Conservation (phyloP, 2,888 invertebrate species). For the Trissoscelio sp. region DNA sequence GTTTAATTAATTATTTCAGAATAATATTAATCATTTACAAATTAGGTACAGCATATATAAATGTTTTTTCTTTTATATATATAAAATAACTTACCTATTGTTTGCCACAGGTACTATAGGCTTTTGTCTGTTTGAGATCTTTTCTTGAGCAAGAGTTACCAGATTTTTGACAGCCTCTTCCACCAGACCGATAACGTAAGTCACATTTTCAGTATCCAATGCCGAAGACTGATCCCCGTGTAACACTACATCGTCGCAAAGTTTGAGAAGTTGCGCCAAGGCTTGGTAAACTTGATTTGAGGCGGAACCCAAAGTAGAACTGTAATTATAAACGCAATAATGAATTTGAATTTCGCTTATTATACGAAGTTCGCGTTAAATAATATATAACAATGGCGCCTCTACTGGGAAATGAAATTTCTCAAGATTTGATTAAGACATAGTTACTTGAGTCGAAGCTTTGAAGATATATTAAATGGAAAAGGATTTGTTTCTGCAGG, state of each 20-base stretch:
- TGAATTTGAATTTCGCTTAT: not conserved
- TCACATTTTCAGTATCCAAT: constrained; percentile 86
- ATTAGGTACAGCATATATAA: no score
- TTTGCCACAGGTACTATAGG: constrained; percentile 77
- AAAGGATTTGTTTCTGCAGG: no score
- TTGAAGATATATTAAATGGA: no score
- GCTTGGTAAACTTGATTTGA: constrained; percentile 94
- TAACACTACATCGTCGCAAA: constrained; percentile 94
- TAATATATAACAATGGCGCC: not conserved
- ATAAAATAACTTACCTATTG: no score
- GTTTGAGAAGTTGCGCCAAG: constrained; percentile 92
- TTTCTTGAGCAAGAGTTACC: constrained; percentile 92
- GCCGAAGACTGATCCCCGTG: constrained; percentile 89
- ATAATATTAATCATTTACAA: no score
- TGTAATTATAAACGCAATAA: constrained; percentile 76
- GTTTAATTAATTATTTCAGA: constrained; percentile 86
- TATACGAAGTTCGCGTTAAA: constrained; percentile 5
- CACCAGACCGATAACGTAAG: constrained; percentile 88
- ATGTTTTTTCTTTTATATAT: no score
- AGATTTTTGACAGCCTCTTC: constrained; percentile 91
- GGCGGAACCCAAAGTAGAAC: constrained; percentile 90
- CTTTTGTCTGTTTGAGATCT: constrained; percentile 87
- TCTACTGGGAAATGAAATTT: no score
- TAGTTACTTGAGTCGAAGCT: no score
- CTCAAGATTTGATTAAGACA: no score